phyloP scores from a whole-genome alignment of 2,113 vertebrate species.

The Melanotaenia duboulayi region DNA sequence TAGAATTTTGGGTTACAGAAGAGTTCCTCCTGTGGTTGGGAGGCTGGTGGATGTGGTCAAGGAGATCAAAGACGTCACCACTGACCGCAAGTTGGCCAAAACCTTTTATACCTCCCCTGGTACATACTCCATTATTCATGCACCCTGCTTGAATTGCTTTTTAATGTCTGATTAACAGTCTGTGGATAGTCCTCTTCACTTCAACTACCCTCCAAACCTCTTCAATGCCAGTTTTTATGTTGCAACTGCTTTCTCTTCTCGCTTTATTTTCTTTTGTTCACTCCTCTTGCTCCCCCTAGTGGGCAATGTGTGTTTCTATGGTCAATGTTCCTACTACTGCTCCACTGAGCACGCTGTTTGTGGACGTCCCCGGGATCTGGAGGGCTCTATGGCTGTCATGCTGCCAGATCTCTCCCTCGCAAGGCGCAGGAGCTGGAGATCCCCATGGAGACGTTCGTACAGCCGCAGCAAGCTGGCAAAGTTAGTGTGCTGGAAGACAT shows the following conservation, averaged over 20 bases:
- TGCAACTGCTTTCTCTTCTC: not conserved
- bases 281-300: conserved; percentile 73
- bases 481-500: conserved; percentile 49
- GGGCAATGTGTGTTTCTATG: conserved; percentile 89
- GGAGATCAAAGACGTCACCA: conserved; percentile 88
- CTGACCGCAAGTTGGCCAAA: conserved; percentile 84
- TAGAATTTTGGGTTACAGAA: conserved; percentile 87
- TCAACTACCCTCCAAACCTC: not conserved
- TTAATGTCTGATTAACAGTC: conserved; percentile 14
- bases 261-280: conserved; percentile 3
- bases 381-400: conserved; percentile 87
- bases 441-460: conserved; percentile 91
- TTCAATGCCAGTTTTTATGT: not conserved
- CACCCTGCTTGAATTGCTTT: not conserved
- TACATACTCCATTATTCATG: conserved; percentile 45
- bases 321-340: conserved; percentile 92
- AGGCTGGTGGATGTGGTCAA: conserved; percentile 84
- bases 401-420: conserved; percentile 85
- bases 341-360: conserved; percentile 89
- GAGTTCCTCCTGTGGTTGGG: conserved; percentile 85
- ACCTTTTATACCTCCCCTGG: conserved; percentile 90
- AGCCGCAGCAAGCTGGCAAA: conserved; percentile 88
- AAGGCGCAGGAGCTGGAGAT: conserved; percentile 85
- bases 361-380: conserved; percentile 81
- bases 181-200: not conserved